These are phyloP conservation scores for Sebastes nivosus DNA, from an alignment of 2,797 vertebrate genomes.

Conservation along the genomic window DNA sequence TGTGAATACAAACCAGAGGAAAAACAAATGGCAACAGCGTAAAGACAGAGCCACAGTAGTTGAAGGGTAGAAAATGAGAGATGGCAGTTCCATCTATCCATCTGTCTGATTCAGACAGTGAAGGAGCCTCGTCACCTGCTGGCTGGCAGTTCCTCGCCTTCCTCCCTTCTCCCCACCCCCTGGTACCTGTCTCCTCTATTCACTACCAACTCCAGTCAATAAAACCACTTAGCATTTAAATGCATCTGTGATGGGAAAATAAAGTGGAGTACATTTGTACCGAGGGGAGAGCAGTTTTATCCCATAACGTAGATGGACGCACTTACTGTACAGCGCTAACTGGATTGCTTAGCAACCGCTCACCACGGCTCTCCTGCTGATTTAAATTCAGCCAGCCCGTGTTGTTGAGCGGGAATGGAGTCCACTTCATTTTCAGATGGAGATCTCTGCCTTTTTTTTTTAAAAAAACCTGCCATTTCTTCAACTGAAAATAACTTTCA, in stretches of 20 bases:
- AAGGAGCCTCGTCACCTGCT: constrained; percentile 59
- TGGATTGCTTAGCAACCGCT: constrained; percentile 76
- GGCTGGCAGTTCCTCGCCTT: constrained; percentile 39
- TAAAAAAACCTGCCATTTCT: constrained; percentile 30
- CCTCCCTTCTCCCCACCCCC: constrained; percentile 35
- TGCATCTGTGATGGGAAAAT: constrained; percentile 78
- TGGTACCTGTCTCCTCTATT: constrained; percentile 66
- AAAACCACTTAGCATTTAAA: constrained; percentile 82
- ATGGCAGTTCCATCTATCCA: constrained; percentile 59
- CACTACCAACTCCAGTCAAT: constrained; percentile 74
- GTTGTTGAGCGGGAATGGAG: constrained; percentile 46
- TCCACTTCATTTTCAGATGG: constrained; percentile 68
- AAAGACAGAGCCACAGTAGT: constrained; percentile 38
- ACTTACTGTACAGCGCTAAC: constrained; percentile 67
- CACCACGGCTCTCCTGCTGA: constrained; percentile 46
- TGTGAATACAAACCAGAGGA: constrained; percentile 52
- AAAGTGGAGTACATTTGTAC: constrained; percentile 77
- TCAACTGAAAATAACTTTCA: constrained; percentile 56
- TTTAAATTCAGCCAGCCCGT: constrained; percentile 62
- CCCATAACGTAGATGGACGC: constrained; percentile 68
- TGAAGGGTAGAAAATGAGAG: constrained; percentile 65
- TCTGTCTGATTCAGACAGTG: constrained; percentile 52
- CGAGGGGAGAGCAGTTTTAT: constrained; percentile 65
- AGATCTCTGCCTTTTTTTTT: constrained; percentile 34
- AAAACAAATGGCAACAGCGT: constrained; percentile 34